A percentile compares a stretch with the other conserved stretches of the same genome.
These are phyloP conservation scores for Sciaenops ocellatus DNA, from an alignment of 2,797 vertebrate species.

Conservation along the genomic window DNA sequence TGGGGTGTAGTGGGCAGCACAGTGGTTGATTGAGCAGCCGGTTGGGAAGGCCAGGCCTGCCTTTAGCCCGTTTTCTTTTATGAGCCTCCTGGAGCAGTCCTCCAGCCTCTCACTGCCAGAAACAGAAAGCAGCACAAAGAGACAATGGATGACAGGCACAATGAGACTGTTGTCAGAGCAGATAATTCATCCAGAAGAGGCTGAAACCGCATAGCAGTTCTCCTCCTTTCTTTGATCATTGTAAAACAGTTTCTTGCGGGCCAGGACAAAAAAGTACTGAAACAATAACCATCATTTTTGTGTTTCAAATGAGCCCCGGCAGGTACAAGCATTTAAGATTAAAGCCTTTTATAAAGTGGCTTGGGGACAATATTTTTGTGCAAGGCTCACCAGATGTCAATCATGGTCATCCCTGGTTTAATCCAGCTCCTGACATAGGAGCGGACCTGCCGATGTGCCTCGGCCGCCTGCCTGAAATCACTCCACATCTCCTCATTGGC, in stretches of 20 bases:
- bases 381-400: slow-evolving; percentile 96
- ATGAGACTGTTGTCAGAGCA: slow-evolving; percentile 33
- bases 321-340: background rate
- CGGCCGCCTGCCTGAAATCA: slow-evolving; percentile 97
- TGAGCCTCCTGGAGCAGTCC: slow-evolving; percentile 95
- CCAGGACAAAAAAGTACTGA: slow-evolving; percentile 7
- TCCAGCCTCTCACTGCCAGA: slow-evolving; percentile 93
- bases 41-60: slow-evolving; percentile 98
- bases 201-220: slow-evolving; percentile 21
- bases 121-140: slow-evolving; percentile 30
- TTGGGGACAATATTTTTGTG: background rate
- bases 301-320: background rate
- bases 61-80: slow-evolving; percentile 95
- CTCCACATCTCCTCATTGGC: slow-evolving; percentile 98
- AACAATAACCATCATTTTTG: no score
- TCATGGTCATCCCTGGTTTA: slow-evolving; percentile 98
- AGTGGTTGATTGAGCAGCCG: slow-evolving; percentile 98
- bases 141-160: slow-evolving; percentile 23
- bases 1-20: slow-evolving; percentile 98
- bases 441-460: slow-evolving; percentile 98
- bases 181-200: slow-evolving; percentile 4
- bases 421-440: slow-evolving; percentile 97
- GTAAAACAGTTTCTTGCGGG: slow-evolving; percentile 10
- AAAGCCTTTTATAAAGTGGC: background rate
- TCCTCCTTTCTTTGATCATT: slow-evolving; percentile 2